Evolutionary conservation across 1,140 invertebrate genomes (phyloP).

Genomic region (Dolichoris vasculosae): DNA sequence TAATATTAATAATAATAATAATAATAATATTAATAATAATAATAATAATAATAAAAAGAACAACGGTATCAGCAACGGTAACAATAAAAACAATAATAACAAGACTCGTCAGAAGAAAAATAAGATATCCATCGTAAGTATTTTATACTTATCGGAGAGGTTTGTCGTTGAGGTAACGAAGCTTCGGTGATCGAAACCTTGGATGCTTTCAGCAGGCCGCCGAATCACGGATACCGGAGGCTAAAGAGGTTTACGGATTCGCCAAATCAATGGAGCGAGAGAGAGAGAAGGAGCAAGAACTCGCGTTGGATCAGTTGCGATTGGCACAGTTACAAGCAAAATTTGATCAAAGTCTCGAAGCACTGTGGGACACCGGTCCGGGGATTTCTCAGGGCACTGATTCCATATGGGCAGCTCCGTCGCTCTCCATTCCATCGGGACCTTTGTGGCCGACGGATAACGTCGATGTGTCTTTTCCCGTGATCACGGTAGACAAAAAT

Average conservation of each 20-base stretch:
- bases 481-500: constrained; percentile 60
- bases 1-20: constrained; percentile 59
- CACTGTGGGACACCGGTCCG: constrained; percentile 76
- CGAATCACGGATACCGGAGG: constrained; percentile 59
- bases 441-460: constrained; percentile 70
- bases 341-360: constrained; percentile 80
- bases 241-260: constrained; percentile 68
- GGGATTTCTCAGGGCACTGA: constrained; percentile 65
- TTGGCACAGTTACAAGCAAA: constrained; percentile 80
- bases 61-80: constrained; percentile 57
- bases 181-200: not conserved
- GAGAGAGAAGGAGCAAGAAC: constrained; percentile 67
- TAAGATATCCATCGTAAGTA: constrained; percentile 66
- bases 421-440: constrained; percentile 69
- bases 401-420: constrained; percentile 73
- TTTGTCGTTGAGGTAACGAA: no score
- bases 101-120: constrained; percentile 66
- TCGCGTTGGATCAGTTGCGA: constrained; percentile 74
- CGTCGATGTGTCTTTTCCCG: constrained; percentile 61
- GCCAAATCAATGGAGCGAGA: constrained; percentile 70
- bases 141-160: not conserved
- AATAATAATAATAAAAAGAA: constrained; percentile 61
- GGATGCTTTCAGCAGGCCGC: constrained; percentile 51
- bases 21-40: constrained; percentile 58
- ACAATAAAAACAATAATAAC: constrained; percentile 59